Evolutionary conservation across 2,797 vertebrate species (phyloP).

Genomic region (Microcaecilia unicolor): DNA sequence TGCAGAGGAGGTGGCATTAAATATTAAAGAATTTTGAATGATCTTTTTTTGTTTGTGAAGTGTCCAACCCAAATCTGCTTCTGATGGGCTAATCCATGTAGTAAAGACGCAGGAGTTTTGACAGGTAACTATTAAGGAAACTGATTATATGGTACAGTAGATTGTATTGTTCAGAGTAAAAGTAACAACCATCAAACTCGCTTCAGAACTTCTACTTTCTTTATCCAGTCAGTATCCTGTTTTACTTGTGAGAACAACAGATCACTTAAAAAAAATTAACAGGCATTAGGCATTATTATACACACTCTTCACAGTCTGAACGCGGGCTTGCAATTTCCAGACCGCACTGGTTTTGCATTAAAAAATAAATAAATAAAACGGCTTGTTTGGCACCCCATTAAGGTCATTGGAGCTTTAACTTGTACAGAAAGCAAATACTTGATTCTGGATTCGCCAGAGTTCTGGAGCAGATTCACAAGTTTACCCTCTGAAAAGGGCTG

Average conservation of each 20-base stretch:
- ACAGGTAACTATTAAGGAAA: slow-evolving; percentile 35
- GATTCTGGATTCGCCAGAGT: slow-evolving; percentile 4
- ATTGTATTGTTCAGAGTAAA: slow-evolving; percentile 20
- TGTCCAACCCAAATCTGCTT: slow-evolving; percentile 17
- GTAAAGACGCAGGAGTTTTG: slow-evolving; percentile 23
- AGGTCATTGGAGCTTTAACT: slow-evolving; percentile 10
- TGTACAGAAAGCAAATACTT: slow-evolving; percentile 32
- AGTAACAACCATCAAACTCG: slow-evolving; percentile 17
- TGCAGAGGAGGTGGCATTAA: slow-evolving; percentile 6
- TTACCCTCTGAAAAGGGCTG: slow-evolving; percentile 17
- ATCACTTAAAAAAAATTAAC: not conserved
- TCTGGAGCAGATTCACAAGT: slow-evolving; percentile 23
- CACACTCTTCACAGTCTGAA: no score
- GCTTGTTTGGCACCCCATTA: slow-evolving; percentile 11
- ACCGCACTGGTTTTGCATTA: no score
- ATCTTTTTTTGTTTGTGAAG: slow-evolving; percentile 8
- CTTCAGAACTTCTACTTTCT: slow-evolving; percentile 22
- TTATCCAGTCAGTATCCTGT: no score
- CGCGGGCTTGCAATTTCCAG: no score
- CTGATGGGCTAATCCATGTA: slow-evolving; percentile 25
- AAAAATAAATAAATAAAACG: no score
- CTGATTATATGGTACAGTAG: slow-evolving; percentile 11
- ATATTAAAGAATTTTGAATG: slow-evolving; percentile 7
- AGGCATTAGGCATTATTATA: slow-evolving; percentile 2
- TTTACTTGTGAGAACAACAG: slow-evolving; percentile 7